Percentiles rank a stretch among this genome's conserved stretches.
phyloP scores from a whole-genome alignment of 2,888 invertebrate genomes.

The Tiliacea aurago region DNA sequence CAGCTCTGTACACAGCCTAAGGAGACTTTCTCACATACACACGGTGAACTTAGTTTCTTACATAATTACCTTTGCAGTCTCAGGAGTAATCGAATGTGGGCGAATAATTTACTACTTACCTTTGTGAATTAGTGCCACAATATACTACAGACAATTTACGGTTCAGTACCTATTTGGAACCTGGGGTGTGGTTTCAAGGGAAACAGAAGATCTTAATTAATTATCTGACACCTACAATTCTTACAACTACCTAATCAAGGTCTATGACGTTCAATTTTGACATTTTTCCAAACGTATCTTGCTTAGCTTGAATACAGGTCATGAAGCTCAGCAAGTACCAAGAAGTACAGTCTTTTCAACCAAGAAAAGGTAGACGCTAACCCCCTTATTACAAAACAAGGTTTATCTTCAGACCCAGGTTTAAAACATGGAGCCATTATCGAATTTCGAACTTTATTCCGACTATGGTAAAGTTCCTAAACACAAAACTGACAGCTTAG shows the following conservation, averaged over 20 bases:
- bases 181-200: constrained; percentile 21
- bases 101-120: constrained; percentile 71
- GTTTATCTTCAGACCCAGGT: no score
- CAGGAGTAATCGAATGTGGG: constrained; percentile 67
- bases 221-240: constrained; percentile 4
- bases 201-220: constrained; percentile 39
- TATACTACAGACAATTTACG: constrained; percentile 67
- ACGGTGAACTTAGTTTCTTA: constrained; percentile 46
- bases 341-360: not conserved
- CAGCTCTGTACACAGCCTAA: not conserved
- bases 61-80: constrained; percentile 65
- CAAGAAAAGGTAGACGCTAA: not conserved
- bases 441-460: no score
- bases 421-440: no score
- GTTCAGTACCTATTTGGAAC: constrained; percentile 48
- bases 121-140: constrained; percentile 68
- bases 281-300: not conserved
- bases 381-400: no score
- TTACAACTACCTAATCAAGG: constrained; percentile 13
- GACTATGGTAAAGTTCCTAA: no score
- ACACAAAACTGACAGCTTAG: no score
- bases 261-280: not conserved
- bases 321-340: not conserved
- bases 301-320: not conserved
- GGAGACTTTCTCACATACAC: constrained; percentile 18